Evolutionary conservation across 2,888 invertebrate genomes (phyloP).

Genomic region (Abrostola triplasia): DNA sequence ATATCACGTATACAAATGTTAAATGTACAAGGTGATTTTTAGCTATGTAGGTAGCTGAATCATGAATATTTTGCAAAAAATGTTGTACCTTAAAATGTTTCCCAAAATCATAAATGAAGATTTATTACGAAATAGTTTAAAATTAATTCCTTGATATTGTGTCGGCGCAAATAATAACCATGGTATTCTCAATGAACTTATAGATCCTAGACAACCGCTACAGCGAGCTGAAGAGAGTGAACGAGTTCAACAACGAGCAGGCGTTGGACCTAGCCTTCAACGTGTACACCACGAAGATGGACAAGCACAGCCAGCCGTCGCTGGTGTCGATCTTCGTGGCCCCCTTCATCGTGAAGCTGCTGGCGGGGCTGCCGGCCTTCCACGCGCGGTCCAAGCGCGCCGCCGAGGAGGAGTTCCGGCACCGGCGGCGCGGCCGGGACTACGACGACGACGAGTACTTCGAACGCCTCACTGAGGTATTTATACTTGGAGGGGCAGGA

Average conservation of each 20-base stretch:
- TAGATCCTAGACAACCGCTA: constrained; percentile 37
- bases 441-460: constrained; percentile 44
- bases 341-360: constrained; percentile 52
- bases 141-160: too few relatives aligned
- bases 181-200: constrained; percentile 2
- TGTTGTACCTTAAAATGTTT: too few relatives aligned
- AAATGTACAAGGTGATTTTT: too few relatives aligned
- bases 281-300: constrained; percentile 44
- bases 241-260: constrained; percentile 42
- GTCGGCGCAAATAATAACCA: neutral
- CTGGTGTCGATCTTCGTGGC: constrained; percentile 50
- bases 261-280: constrained; percentile 44
- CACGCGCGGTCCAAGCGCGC: constrained; percentile 31
- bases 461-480: constrained; percentile 38
- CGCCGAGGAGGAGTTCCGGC: constrained; percentile 44
- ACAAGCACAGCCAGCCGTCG: constrained; percentile 49
- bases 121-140: too few relatives aligned
- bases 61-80: too few relatives aligned
- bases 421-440: constrained; percentile 38
- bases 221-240: constrained; percentile 15
- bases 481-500: neutral
- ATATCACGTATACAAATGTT: too few relatives aligned
- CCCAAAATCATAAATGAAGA: too few relatives aligned
- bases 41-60: too few relatives aligned
- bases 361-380: constrained; percentile 43